Evolutionary conservation across 2,888 invertebrate genomes (phyloP).

Genomic region (Apodemia duryi): DNA sequence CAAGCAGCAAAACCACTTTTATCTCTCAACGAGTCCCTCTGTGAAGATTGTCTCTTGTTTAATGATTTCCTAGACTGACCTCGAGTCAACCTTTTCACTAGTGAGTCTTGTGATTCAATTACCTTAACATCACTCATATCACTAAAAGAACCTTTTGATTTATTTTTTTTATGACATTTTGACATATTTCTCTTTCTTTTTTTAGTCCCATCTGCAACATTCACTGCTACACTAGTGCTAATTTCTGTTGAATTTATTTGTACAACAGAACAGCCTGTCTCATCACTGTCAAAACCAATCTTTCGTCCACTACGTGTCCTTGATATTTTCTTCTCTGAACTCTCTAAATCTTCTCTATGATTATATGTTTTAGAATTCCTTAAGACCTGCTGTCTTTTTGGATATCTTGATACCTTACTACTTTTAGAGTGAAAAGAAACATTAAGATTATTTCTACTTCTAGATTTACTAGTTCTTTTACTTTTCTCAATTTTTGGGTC

Average conservation of each 20-base stretch:
- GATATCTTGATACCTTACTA: conserved; percentile 55
- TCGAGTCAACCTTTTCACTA: background rate
- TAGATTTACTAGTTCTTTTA: conserved; percentile 31
- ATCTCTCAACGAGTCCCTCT: conserved; percentile 51
- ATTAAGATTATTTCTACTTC: conserved; percentile 42
- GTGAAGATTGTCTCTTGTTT: conserved; percentile 39
- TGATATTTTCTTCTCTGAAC: conserved; percentile 45
- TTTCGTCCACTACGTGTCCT: conserved; percentile 58
- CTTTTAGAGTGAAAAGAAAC: conserved; percentile 52
- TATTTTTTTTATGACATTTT: conserved; percentile 20
- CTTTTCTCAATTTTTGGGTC: conserved; percentile 42
- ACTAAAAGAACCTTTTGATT: conserved; percentile 19
- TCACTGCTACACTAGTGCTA: conserved; percentile 53
- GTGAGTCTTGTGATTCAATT: conserved; percentile 10
- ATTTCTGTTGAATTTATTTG: conserved; percentile 43
- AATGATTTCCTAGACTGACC: conserved; percentile 21
- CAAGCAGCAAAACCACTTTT: conserved; percentile 65
- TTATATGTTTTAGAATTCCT: background rate
- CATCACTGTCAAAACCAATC: conserved; percentile 43
- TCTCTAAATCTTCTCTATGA: conserved; percentile 39
- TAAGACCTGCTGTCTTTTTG: conserved; percentile 42
- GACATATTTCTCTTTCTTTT: conserved; percentile 22
- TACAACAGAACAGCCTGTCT: conserved; percentile 36
- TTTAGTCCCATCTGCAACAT: conserved; percentile 46
- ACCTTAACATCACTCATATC: conserved; percentile 27